Base-by-base conservation (phyloP, 1,140 invertebrate species). In the Onthophagus taurus region DNA sequence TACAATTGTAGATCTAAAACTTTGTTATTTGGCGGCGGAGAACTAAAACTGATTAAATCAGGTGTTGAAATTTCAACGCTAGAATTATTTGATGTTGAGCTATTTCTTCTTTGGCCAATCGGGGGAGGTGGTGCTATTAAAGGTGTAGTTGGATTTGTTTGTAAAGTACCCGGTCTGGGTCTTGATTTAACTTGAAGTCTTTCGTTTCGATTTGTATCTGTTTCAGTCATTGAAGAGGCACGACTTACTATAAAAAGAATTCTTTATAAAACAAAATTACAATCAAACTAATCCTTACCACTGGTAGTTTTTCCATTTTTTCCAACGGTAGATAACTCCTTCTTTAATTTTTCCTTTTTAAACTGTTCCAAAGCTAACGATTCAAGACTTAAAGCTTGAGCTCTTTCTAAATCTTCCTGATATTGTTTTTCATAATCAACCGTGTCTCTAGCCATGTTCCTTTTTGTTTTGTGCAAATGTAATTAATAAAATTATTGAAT, bases 301-400 rank as follows among this genome's bases (percentile, higher is more conserved):
- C 29, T 36, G 20, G 7, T 36, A 23, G n/a, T n/a, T n/a, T n/a
- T n/a, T n/a, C 7, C 42, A 43, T 34, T 43, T 34, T 34, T 43
- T 19, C 26, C 37, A 2, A 42, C 44, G 35, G 44, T 50, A 43
- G 45, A 53, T 18, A 59, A 58, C 46, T 68, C 65, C 47, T 72
- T 65, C 29, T 61, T 26, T 43, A 50, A 46, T 50, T 76, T 78
- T 58, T 80, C 72, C 31, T 80, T 72, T 57, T 77, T 73, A 64
- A 85, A 87, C 60, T 86, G 78, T 61, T 90, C 85, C 51, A 88
- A 66, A 5, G 84, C 85, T 45, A 87, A 69, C 58, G 79, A 85
- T 68, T 89, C 86, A 55, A 91, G 71, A 67, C 86, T 89, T 16
- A 91, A 66, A 39, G 85, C 85, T 62, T 83, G 84, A 4, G 87